Base-by-base conservation (phyloP, 2,888 invertebrate genomes). In the Punctoribates punctum region DNA sequence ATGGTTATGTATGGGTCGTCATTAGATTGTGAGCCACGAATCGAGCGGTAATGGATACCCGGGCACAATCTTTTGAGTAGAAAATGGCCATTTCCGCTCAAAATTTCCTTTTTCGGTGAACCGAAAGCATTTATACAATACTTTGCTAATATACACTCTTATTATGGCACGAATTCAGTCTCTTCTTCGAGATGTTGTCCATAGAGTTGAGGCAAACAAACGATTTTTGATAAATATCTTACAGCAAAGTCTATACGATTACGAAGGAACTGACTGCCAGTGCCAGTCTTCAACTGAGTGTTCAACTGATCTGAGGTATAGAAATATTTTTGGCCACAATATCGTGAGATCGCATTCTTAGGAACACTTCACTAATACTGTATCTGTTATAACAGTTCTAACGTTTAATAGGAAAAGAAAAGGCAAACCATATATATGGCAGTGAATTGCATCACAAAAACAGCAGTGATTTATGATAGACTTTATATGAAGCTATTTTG, bases 401-500 rank as follows among this genome's bases (percentile, higher is more conserved):
- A 25, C 25, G 23, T 9, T 25, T 25, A 9, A 11, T 9, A 57
- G 25, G 57, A 9, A 25, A 25, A 57, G 25, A 57, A 25, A 13
- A 57, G 25, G 25, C 57, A 57, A 25, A 25, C 25, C 34, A 65
- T 65, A 29, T 65, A 51, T 23, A 20, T 38, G 15, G 34, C 27
- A 29, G 1, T 6, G 13, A 29, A 65, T 38, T 34, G 38, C 65
- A 65, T 65, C 34, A 65, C 20, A 38, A 38, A 29, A 65, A 34
- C n/a, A 34, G n/a, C 8, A 65, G 34, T 65, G 65, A 65, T 65
- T 65, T 34, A 65, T 65, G 65, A 8, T 17, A 17, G 34, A 65
- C 34, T 38, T 65, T 65, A 65, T 65, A 17, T 65, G 65, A 65
- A 65, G 34, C 34, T 65, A 65, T 65, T 65, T 62, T 34, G 34